Evolutionary conservation across 2,113 vertebrate species (phyloP), one percentile per base, ranked within the genome.

Genomic region (Heterocephalus glaber): DNA sequence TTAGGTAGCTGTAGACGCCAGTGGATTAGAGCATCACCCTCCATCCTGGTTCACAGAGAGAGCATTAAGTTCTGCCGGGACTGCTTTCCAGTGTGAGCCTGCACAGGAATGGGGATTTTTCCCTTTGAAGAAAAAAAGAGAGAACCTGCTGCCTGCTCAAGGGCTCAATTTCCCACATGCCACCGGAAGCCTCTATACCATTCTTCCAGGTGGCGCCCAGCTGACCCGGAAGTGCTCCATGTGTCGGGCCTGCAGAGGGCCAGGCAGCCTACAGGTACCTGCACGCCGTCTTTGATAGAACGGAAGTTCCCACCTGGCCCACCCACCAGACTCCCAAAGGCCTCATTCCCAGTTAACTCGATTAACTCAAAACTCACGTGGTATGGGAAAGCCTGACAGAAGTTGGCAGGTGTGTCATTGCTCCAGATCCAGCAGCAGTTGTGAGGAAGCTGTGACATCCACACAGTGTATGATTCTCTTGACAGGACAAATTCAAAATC

Each of bases 391-490:
- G 35, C n/a, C 81, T 77, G 83, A 86, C 52, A 44, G 47, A 72
- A 30, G 58, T 65, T 1, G n/a, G 56, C 41, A 49, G 33, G 26
- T 0, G 0, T 61, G 66, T 86, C 61, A 5, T 26, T 38, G 58
- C 35, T 68, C 65, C 89, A 86, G 79, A 38, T 38, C 33, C 41
- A 20, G 35, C 84, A 63, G 12, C 1, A 3, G 8, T 14, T 17
- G 1, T 1, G 2, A 60, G 0, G 10, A 8, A 28, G 7, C 80
- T 0, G 0, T 1, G 3, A 63, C 30, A 22, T 47, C 7, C 24
- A 3, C 6, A 13, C 0, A 0, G 30, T 1, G 24, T 28, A 5
- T 28, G 6, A 0, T 49, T 86, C 60, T 74, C 66, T 72, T 30
- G 54, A 72, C 38, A 19, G 30, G 90, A 54, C 58, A 60, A 70